A percentile compares a stretch with the other conserved stretches of the same genome.
Evolutionary conservation across 92 coral and sea anemone genomes (phyloP).

Genomic region (Epizoanthus fatuus): DNA sequence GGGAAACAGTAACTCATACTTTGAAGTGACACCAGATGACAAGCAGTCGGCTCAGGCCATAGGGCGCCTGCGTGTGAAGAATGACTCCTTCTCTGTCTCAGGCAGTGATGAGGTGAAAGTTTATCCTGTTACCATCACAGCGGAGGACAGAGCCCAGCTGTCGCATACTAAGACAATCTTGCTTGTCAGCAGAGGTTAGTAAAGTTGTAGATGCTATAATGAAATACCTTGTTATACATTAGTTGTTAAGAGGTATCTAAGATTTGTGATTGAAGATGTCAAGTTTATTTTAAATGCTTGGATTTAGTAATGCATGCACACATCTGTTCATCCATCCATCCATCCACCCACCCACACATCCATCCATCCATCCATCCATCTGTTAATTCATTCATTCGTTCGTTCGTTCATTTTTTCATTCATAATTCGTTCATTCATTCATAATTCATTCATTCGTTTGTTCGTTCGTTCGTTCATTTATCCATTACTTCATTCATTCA

Average conservation of each 20-base stretch:
- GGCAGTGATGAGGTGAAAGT: slow-evolving; percentile 6
- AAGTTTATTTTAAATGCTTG: too few species aligned
- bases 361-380: too few species aligned
- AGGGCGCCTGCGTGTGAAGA: slow-evolving; percentile 30
- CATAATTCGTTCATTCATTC: too few species aligned
- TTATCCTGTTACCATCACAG: slow-evolving; percentile 42
- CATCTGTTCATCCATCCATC: too few species aligned
- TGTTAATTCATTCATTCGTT: too few species aligned
- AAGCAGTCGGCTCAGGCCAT: neutral
- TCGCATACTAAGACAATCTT: slow-evolving; percentile 28
- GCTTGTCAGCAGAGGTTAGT: slow-evolving; percentile 25
- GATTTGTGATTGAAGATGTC: too few species aligned
- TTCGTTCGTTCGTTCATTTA: neutral
- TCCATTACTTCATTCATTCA: too few species aligned
- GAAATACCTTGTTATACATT: neutral
- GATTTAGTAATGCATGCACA: too few species aligned
- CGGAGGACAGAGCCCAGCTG: slow-evolving; percentile 22
- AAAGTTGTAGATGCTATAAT: neutral
- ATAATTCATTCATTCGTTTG: neutral
- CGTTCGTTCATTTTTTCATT: neutral
- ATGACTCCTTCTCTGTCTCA: slow-evolving; percentile 1
- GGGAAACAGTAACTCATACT: neutral
- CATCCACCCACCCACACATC: too few species aligned
- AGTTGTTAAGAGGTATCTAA: too few species aligned
- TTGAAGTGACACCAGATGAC: slow-evolving; percentile 28